Percentiles rank a stretch among this genome's conserved stretches.
These are phyloP conservation scores for Paraescarpia echinospica DNA, from an alignment of 1,140 invertebrate genomes.

Conservation along the genomic window DNA sequence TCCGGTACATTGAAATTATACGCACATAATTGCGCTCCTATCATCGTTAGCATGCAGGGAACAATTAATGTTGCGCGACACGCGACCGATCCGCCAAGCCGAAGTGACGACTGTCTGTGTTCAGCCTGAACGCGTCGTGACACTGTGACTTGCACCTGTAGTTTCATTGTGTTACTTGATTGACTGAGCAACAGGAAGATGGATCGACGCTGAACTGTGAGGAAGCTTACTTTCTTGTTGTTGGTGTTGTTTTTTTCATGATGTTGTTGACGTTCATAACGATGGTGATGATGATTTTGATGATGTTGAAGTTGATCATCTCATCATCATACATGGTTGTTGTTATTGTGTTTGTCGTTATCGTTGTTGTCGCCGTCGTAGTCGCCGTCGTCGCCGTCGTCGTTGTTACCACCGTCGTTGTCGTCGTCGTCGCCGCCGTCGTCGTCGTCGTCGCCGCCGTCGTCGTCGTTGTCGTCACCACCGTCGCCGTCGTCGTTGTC, in stretches of 20 bases:
- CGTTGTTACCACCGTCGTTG: too few species aligned
- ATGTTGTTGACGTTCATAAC: neutral
- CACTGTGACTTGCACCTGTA: neutral
- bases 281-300: neutral
- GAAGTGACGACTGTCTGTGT: neutral
- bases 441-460: too few species aligned
- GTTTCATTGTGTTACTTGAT: neutral
- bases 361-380: neutral
- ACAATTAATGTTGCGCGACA: neutral
- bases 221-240: too few species aligned
- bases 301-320: too few species aligned
- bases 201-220: too few species aligned
- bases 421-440: too few species aligned
- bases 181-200: neutral
- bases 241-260: neutral
- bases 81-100: neutral
- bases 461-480: too few species aligned
- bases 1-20: conserved; percentile 1
- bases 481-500: too few species aligned
- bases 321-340: too few species aligned
- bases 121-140: neutral
- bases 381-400: neutral
- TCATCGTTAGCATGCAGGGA: neutral
- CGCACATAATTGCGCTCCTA: neutral
- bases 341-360: neutral